A percentile compares a stretch with the other conserved stretches of the same genome.
These are phyloP conservation scores for Drosophila sechellia DNA, from an alignment of 1,140 invertebrate genomes.

Conservation along the genomic window DNA sequence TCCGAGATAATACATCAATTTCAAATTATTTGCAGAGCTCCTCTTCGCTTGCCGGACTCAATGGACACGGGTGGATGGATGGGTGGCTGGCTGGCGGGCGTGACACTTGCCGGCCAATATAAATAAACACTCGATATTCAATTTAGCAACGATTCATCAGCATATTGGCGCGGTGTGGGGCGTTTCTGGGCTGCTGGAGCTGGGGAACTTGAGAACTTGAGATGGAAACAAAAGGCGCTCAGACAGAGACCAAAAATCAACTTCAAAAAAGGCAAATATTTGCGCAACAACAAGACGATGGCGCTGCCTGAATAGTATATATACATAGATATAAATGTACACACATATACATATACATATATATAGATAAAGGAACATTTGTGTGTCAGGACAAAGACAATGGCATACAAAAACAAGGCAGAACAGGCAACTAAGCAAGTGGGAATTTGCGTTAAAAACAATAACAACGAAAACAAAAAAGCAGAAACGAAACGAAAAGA, in stretches of 20 bases:
- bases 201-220: slow-evolving; percentile 37
- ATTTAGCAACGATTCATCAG: slow-evolving; percentile 74
- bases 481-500: slow-evolving; percentile 28
- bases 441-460: slow-evolving; percentile 80
- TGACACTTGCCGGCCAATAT: slow-evolving; percentile 62
- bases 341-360: not conserved
- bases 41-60: not conserved
- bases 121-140: slow-evolving; percentile 81
- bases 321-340: not conserved
- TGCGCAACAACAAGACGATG: slow-evolving; percentile 62
- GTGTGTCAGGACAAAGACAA: slow-evolving; percentile 55
- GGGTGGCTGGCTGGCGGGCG: slow-evolving; percentile 1
- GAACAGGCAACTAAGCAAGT: slow-evolving; percentile 72
- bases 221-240: slow-evolving; percentile 75
- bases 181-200: not conserved
- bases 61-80: not conserved
- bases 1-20: slow-evolving; percentile 63
- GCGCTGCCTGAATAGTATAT: slow-evolving; percentile 2
- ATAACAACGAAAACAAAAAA: slow-evolving; percentile 64
- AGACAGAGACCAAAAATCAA: slow-evolving; percentile 75
- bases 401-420: slow-evolving; percentile 58
- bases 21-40: slow-evolving; percentile 56
- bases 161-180: slow-evolving; percentile 47
- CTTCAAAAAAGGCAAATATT: slow-evolving; percentile 82
- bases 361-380: slow-evolving; percentile 23